A percentile compares a stretch with the other conserved stretches of the same genome.
Conservation (phyloP, 2,888 invertebrate species). For the Branchellion lobata region DNA sequence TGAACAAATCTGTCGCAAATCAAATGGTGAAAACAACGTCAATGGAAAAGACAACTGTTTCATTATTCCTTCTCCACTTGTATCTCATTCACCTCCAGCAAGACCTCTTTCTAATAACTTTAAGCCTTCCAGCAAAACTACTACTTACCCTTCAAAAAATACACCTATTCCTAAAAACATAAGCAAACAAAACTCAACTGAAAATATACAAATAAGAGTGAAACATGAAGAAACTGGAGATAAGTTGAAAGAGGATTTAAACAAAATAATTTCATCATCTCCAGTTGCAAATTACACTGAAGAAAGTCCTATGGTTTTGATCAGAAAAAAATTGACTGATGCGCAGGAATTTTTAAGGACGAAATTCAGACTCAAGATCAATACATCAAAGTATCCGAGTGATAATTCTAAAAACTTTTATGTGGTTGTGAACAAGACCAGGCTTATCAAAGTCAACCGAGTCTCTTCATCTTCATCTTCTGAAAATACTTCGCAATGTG, state of each 20-base stretch:
- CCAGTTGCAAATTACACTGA: neutral
- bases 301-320: neutral
- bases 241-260: constrained; percentile 26
- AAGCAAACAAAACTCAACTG: neutral
- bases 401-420: neutral
- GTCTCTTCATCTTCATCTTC: neutral
- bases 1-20: constrained; percentile 36
- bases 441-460: constrained; percentile 20
- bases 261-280: constrained; percentile 25
- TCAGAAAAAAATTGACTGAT: constrained; percentile 31
- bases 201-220: constrained; percentile 2
- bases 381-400: constrained; percentile 10
- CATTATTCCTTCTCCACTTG: neutral
- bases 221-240: constrained; percentile 32
- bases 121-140: neutral
- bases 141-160: neutral
- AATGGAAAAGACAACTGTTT: neutral
- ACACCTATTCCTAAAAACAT: neutral
- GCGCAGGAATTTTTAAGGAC: constrained; percentile 34
- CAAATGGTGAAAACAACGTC: neutral
- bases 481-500: neutral
- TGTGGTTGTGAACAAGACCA: constrained; percentile 9
- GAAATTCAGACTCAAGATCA: constrained; percentile 30
- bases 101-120: neutral
- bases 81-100: neutral